Evolutionary conservation across 2,113 vertebrate species (phyloP), one percentile per base, ranked within the genome.

Genomic region (Melanocharis versteri): DNA sequence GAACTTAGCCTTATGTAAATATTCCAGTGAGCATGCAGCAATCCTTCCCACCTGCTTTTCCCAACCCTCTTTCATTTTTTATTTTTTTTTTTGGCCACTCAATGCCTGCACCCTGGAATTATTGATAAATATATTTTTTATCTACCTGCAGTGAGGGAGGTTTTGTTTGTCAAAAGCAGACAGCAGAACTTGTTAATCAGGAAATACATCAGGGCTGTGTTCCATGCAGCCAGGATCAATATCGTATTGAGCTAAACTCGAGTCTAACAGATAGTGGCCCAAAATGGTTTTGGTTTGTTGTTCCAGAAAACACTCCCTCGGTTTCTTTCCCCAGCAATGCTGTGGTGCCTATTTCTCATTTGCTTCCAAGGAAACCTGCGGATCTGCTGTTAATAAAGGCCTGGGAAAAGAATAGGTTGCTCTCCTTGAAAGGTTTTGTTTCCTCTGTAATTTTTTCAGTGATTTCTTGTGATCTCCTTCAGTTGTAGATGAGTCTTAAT

Each of bases 141-240:
- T 95, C 96, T 93, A 50, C 50, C 86, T 96, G 97, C 91, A 61
- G 37, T 5, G 83, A 90, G 90, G 96, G 96, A 97, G 89, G 76
- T 96, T 85, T 97, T 90, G 96, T 97, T 92, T 95, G 85, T 95
- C 97, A 90, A 94, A 98, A 95, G 96, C 94, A 97, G 96, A 85
- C 83, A 91, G 96, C 87, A 96, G 96, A 89, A 97, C 89, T 91
- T 96, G 97, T 96, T 98, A 98, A 98, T 97, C 95, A 97, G 98
- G 96, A 95, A 96, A 97, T 96, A 96, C 97, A 97, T 97, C 95
- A 90, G 76, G 80, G 90, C 96, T 92, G 70, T 85, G 89, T 45
- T 92, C 61, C 83, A 86, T 78, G 84, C 87, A 94, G 94, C 94
- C 89, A 89, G 86, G 97, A 98, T 99, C 98, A 93, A 98, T 98